A percentile compares a stretch with the other conserved stretches of the same genome.
Evolutionary conservation across 2,797 vertebrate genomes (phyloP).

Genomic region (Crenichthys baileyi): DNA sequence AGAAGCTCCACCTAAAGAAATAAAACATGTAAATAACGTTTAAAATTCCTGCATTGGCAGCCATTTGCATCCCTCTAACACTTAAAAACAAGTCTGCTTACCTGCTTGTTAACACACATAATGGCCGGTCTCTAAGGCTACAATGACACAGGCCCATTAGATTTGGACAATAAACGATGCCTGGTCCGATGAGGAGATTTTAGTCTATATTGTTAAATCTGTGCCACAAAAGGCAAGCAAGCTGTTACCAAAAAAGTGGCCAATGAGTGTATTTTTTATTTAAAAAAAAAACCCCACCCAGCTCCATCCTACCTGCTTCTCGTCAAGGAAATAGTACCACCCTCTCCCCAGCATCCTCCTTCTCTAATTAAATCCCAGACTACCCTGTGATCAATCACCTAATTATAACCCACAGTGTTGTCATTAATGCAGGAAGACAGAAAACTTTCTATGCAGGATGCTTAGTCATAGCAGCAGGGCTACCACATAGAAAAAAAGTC

Average conservation of each 20-base stretch:
- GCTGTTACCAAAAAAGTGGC: neutral
- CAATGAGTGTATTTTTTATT: neutral
- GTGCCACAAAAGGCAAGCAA: neutral
- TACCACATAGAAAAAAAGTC: conserved; percentile 9
- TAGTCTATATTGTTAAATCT: too few relatives aligned
- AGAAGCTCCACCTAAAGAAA: too few relatives aligned
- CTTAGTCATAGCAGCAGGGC: conserved; percentile 42
- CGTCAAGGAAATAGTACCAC: conserved; percentile 18
- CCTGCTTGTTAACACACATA: too few relatives aligned
- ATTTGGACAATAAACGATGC: too few relatives aligned
- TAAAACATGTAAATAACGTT: too few relatives aligned
- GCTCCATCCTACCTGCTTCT: conserved; percentile 24
- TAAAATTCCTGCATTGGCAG: too few relatives aligned
- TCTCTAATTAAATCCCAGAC: neutral
- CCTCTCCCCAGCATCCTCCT: conserved; percentile 34
- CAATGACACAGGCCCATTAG: neutral
- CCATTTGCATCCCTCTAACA: neutral
- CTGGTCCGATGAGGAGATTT: too few relatives aligned
- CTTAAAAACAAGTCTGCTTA: neutral
- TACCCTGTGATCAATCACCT: neutral
- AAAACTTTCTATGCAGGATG: conserved; percentile 43
- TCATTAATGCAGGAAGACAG: conserved; percentile 35
- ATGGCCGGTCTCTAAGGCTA: too few relatives aligned
- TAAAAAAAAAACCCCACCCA: conserved; percentile 21
- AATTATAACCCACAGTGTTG: conserved; percentile 38